Conservation (phyloP, 2,888 invertebrate genomes). For the Oscheius sp. region DNA sequence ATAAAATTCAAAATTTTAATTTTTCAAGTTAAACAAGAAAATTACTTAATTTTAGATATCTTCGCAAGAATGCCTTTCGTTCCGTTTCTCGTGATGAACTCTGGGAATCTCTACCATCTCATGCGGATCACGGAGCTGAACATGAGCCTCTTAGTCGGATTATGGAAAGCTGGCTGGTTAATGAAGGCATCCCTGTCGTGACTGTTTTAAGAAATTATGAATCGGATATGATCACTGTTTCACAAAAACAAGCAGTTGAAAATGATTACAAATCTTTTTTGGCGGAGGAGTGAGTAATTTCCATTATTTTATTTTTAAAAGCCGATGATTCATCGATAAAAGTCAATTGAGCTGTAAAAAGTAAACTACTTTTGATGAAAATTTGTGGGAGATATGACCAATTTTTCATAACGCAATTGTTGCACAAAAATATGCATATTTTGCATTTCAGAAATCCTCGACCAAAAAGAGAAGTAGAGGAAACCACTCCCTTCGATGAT, state of each 20-base stretch:
- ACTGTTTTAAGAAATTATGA: constrained; percentile 63
- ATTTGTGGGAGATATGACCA: too few species aligned
- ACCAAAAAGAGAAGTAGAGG: background rate
- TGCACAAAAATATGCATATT: too few species aligned
- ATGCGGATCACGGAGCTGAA: constrained; percentile 66
- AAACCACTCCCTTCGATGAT: constrained; percentile 46
- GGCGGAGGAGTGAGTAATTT: background rate
- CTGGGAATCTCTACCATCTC: constrained; percentile 60
- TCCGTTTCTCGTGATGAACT: constrained; percentile 60
- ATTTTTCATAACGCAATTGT: background rate
- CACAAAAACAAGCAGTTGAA: constrained; percentile 29
- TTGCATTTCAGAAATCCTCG: too few species aligned
- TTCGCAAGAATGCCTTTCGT: constrained; percentile 58
- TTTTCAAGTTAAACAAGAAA: too few species aligned
- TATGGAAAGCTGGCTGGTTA: constrained; percentile 66
- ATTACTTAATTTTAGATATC: constrained; percentile 51
- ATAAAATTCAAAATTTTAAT: too few species aligned
- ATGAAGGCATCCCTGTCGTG: constrained; percentile 67
- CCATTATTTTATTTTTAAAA: too few species aligned
- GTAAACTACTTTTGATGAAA: background rate
- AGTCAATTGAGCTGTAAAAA: background rate
- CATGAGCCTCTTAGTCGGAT: constrained; percentile 53
- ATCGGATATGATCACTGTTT: constrained; percentile 50
- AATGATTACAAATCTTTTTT: constrained; percentile 26
- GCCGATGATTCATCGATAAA: too few species aligned